These are phyloP conservation scores for Regulus satrapa DNA, from an alignment of 2,113 vertebrate species.

Conservation along the genomic window DNA sequence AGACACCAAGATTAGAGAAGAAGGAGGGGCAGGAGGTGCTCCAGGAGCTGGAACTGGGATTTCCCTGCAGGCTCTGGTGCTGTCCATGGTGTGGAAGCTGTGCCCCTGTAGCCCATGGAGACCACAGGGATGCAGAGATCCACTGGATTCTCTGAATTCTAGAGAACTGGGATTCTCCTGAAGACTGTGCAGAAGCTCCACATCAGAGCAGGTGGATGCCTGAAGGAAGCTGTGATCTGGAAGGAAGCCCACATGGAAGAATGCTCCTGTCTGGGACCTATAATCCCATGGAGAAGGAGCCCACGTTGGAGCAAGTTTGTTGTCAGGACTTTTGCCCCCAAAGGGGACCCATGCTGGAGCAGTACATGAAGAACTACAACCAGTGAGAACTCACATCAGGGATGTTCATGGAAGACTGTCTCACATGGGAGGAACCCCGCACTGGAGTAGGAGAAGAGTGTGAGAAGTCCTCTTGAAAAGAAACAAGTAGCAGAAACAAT, in stretches of 20 bases:
- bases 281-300: neutral
- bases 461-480: neutral
- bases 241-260: neutral
- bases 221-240: neutral
- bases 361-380: neutral
- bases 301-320: rapidly evolving
- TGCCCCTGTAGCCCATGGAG: neutral
- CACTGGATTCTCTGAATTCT: too few relatives aligned
- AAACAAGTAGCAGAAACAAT: neutral
- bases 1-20: neutral
- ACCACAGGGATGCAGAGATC: neutral
- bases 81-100: neutral
- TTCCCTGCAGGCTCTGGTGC: neutral
- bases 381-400: neutral
- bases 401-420: neutral
- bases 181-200: neutral
- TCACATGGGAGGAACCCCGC: neutral
- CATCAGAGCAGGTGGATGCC: neutral
- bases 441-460: neutral
- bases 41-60: rapidly evolving
- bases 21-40: neutral
- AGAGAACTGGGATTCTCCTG: too few relatives aligned
- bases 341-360: rapidly evolving
- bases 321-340: too few relatives aligned
- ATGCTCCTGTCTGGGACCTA: neutral